These are phyloP conservation scores for Tipula unca DNA, from an alignment of 2,888 invertebrate genomes.

Conservation along the genomic window DNA sequence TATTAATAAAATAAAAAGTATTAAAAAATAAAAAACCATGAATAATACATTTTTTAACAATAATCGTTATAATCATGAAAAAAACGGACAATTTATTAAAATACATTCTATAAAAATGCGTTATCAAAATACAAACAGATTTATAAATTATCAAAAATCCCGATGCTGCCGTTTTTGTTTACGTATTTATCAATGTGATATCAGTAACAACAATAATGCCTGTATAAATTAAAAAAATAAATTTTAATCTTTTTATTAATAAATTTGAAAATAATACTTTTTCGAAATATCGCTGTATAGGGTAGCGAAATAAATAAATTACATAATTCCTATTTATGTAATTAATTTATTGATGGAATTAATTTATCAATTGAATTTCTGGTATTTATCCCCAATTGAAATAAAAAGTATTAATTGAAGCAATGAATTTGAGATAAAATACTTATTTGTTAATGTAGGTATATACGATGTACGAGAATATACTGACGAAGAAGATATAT, in stretches of 20 bases:
- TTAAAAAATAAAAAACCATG: too few relatives aligned
- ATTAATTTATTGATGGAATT: background rate
- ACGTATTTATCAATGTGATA: background rate
- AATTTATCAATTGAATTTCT: background rate
- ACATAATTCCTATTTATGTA: background rate
- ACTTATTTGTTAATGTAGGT: background rate
- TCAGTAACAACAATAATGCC: background rate
- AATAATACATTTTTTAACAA: background rate
- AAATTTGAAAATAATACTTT: background rate
- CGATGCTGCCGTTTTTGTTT: background rate
- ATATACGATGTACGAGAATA: background rate
- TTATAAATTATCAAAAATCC: background rate
- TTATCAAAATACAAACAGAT: background rate
- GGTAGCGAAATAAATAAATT: background rate
- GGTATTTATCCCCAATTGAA: background rate
- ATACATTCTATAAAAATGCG: background rate
- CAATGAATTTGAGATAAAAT: background rate
- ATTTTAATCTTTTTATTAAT: background rate
- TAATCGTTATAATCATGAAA: background rate
- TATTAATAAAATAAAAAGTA: too few relatives aligned
- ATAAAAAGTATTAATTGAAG: background rate
- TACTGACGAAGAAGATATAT: background rate
- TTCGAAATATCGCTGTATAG: background rate
- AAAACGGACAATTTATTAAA: background rate
- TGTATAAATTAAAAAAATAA: background rate